Evolutionary conservation across 1,140 invertebrate genomes (phyloP).

Genomic region (Ips typographus): DNA sequence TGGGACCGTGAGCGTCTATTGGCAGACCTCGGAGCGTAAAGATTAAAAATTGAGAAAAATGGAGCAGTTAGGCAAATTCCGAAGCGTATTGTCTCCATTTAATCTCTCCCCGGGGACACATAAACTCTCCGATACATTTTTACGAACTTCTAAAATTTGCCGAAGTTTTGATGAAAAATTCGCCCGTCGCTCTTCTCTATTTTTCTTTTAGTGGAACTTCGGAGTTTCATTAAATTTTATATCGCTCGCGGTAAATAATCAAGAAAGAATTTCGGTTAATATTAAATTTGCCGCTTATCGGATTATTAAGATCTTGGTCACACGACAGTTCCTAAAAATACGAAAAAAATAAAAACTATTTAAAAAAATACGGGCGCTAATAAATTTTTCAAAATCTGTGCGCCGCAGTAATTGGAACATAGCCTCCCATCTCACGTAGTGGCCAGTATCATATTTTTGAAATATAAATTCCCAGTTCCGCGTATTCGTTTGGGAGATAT

Average conservation of each 20-base stretch:
- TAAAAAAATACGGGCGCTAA: slow-evolving; percentile 25
- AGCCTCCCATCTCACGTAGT: slow-evolving; percentile 37
- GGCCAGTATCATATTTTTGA: slow-evolving; percentile 36
- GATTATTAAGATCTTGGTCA: slow-evolving; percentile 26
- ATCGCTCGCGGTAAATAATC: not conserved
- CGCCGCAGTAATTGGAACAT: slow-evolving; percentile 36
- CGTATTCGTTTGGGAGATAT: slow-evolving; percentile 32
- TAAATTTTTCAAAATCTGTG: slow-evolving; percentile 37
- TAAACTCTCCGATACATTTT: slow-evolving; percentile 37
- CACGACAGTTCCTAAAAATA: slow-evolving; percentile 28
- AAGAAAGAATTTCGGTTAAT: not conserved
- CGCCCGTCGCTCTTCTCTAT: slow-evolving; percentile 21
- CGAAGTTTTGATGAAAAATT: slow-evolving; percentile 34
- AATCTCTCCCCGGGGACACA: slow-evolving; percentile 30
- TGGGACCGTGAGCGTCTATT: slow-evolving; percentile 9
- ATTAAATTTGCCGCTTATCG: not conserved
- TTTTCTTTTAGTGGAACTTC: slow-evolving; percentile 25
- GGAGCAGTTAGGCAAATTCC: slow-evolving; percentile 34
- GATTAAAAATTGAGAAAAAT: slow-evolving; percentile 37
- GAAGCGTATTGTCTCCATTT: slow-evolving; percentile 35
- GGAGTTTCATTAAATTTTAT: slow-evolving; percentile 26
- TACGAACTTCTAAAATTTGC: slow-evolving; percentile 33
- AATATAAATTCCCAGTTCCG: slow-evolving; percentile 36
- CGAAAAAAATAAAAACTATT: slow-evolving; percentile 12
- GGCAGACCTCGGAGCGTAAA: slow-evolving; percentile 27